Evolutionary conservation across 2,888 invertebrate genomes (phyloP), one percentile per base, ranked within the genome.

Genomic region (Melikaiella ostensackeni): DNA sequence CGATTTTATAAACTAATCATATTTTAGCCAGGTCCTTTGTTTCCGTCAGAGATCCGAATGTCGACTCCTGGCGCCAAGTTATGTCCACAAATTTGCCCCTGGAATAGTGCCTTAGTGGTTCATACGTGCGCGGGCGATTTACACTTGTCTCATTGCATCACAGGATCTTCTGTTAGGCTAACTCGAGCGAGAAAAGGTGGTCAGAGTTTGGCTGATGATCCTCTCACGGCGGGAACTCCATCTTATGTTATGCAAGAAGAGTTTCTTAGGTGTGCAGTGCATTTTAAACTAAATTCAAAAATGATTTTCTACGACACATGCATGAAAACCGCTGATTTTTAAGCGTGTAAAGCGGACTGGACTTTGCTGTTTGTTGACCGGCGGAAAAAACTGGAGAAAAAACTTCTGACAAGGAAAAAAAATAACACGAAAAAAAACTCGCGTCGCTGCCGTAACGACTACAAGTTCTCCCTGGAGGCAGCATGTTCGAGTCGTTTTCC

Each of bases 181-280:
- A 96, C 96, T 24, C 95, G 94, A 88, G 95, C 95, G 0, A 95
- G 95, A 85, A 95, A 94, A 90, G 95, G 95, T 5, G 94, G 94
- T 9, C 92, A 93, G 82, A 94, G 93, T 80, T 92, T 97, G 86
- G 94, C 95, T 0, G 97, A 97, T 84, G 97, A 98, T 91, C 97
- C 98, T 0, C 92, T 96, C 0, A 97, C 96, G 87, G 98, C 98
- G 0, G 99, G 99, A 0, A 96, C 98, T n/a, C 98, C 99, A 0
- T 98, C 98, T 1, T 99, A 99, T 92, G 98, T 99, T 0, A 98
- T 98, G 91, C 99, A 99, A 92, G 99, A 99, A 91, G 99, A 99
- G 92, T 99, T 99, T 92, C 89, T 88, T 19, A 88, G 91, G 91
- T 91, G n/a, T 1, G 35, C 16, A n/a, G 27, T 21, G 35, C 16